Evolutionary conservation across 2,113 vertebrate species (phyloP), one percentile per base, ranked within the genome.

Genomic region (Melanerpes aurifrons): DNA sequence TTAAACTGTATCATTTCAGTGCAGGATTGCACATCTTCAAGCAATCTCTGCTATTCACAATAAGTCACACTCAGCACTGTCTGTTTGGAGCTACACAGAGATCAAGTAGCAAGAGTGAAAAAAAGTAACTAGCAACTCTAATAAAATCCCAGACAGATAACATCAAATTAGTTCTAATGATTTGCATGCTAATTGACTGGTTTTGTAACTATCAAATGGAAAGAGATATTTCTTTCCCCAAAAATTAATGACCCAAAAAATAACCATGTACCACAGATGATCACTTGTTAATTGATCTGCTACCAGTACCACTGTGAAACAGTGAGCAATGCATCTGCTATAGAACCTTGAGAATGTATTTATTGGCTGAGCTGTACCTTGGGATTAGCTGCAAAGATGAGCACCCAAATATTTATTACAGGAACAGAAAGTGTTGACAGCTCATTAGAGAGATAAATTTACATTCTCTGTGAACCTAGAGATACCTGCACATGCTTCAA

Each of bases 371-470:
- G 31, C 29, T 25, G 9, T 84, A 84, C n/a, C 37, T 82, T 77
- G 73, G 89, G 76, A 92, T 82, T 92, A 59, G 25, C 82, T 93
- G 53, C 87, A 94, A 91, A 92, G 87, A 84, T 87, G 94, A 95
- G 54, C 43, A 92, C 69, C 92, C 54, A 56, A 69, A 74, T 94
- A 96, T 97, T 96, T 96, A 93, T 96, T 92, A 84, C 40, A 79
- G 82, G 73, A 94, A 64, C 11, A 74, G 92, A 31, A 94, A 68
- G 12, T 45, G 86, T 12, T 94, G 96, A 91, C 90, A 96, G 86
- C 86, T 97, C 94, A 97, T 96, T 96, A 98, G 87, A 90, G 92
- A 93, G 92, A 92, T 87, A 97, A 96, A 97, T 88, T 94, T 29
- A 75, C 7, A 70, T 91, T 90, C 89, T 35, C 43, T 82, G 48